Percentiles rank a stretch among this genome's conserved stretches.
These are phyloP conservation scores for Agrilus biguttatus DNA, from an alignment of 2,888 invertebrate genomes.

Conservation along the genomic window DNA sequence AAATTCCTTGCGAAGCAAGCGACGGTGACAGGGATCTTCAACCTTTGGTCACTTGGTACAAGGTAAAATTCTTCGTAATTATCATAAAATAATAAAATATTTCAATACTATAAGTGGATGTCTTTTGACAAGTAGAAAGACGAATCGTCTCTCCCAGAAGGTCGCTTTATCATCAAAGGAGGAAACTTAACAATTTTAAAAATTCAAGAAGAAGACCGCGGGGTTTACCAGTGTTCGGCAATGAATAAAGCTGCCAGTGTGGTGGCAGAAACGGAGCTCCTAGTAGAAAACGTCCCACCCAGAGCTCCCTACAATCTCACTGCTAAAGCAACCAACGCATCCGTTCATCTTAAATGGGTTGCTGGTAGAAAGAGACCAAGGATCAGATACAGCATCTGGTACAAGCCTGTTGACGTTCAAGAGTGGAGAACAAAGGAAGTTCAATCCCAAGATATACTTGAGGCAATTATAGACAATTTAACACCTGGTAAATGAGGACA, in stretches of 20 bases:
- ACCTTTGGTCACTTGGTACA: constrained; percentile 53
- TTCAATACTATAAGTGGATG: too few species aligned
- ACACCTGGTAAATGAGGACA: constrained; percentile 39
- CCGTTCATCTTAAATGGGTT: constrained; percentile 69
- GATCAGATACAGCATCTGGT: constrained; percentile 78
- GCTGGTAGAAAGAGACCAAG: constrained; percentile 66
- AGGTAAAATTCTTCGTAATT: constrained; percentile 31
- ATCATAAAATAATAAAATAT: not conserved
- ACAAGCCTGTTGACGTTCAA: constrained; percentile 54
- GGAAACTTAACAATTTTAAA: constrained; percentile 73
- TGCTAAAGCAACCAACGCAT: constrained; percentile 54
- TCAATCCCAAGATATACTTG: constrained; percentile 53
- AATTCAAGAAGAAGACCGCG: constrained; percentile 75
- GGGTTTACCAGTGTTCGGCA: constrained; percentile 69
- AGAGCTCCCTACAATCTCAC: constrained; percentile 79
- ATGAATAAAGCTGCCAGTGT: constrained; percentile 82
- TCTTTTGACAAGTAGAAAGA: constrained; percentile 44
- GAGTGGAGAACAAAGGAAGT: constrained; percentile 79
- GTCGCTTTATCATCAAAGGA: constrained; percentile 49
- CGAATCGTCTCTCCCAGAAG: constrained; percentile 51
- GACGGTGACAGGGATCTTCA: constrained; percentile 51
- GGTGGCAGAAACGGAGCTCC: constrained; percentile 61
- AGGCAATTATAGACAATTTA: constrained; percentile 65
- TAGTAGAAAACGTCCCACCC: constrained; percentile 77
- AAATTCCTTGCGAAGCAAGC: constrained; percentile 68